Conservation (phyloP, 2,113 vertebrate species). For the Pelobates fuscus region DNA sequence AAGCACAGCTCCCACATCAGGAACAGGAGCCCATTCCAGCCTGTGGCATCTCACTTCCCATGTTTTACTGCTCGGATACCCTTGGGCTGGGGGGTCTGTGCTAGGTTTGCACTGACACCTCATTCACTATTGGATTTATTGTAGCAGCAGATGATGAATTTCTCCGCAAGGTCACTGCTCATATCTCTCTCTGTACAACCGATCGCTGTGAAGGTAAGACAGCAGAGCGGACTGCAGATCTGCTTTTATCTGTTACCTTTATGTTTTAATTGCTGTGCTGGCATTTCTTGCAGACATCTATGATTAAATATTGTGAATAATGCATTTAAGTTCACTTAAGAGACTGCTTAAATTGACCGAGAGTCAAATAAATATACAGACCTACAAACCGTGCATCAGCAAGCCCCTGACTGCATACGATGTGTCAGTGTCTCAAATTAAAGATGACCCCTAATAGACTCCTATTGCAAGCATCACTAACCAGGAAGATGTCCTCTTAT, state of each 20-base stretch:
- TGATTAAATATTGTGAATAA: no score
- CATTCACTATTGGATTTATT: neutral
- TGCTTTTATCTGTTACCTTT: neutral
- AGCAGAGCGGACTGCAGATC: neutral
- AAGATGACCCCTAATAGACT: no score
- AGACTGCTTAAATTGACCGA: no score
- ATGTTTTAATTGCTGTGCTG: neutral
- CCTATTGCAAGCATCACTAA: no score
- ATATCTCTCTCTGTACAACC: slow-evolving; percentile 6
- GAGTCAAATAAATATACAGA: no score
- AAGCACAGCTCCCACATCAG: neutral
- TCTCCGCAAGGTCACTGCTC: slow-evolving; percentile 69
- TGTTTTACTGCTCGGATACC: neutral
- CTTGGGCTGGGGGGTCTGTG: neutral
- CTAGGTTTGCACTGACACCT: slow-evolving; percentile 10
- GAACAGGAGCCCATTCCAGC: neutral
- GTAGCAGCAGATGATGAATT: slow-evolving; percentile 55
- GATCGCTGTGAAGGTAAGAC: slow-evolving; percentile 45
- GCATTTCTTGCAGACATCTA: neutral
- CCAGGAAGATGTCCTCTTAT: no score
- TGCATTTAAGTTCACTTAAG: no score
- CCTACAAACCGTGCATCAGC: no score
- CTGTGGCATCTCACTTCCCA: neutral
- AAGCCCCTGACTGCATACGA: no score
- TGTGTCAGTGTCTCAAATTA: no score